Conservation (phyloP, 2,888 invertebrate species). For the Pandemis cinnamomeana region DNA sequence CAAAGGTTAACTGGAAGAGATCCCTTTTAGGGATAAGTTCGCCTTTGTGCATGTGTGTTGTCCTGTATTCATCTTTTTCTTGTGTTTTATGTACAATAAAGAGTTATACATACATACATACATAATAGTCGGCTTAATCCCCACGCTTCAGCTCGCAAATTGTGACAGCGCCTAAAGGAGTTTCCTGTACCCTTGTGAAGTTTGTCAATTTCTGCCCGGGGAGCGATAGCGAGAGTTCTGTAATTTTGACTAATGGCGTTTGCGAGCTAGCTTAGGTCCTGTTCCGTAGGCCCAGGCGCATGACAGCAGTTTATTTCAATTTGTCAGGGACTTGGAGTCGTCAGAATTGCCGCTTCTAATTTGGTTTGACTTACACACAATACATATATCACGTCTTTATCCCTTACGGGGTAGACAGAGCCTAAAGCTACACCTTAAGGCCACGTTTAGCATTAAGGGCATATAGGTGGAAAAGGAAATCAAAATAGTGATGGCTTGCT, state of each 20-base stretch:
- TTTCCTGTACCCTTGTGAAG: conserved; percentile 66
- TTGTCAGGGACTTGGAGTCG: conserved; percentile 2
- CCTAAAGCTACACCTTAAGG: no score
- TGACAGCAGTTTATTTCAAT: conserved; percentile 28
- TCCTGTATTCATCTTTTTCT: no score
- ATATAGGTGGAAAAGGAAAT: no score
- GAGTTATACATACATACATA: no score
- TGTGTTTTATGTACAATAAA: no score
- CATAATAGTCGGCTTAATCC: background rate
- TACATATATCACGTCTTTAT: no score
- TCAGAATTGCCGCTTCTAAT: background rate
- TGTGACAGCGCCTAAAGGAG: conserved; percentile 51
- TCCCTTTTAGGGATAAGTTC: no score
- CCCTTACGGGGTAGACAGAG: no score
- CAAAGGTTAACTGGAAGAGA: no score
- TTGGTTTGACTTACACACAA: background rate
- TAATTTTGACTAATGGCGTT: conserved; percentile 81
- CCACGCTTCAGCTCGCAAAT: conserved; percentile 43
- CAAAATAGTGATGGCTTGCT: no score
- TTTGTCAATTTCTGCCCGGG: conserved; percentile 77
- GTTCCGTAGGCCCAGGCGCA: conserved; percentile 43
- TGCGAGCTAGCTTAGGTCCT: conserved; percentile 51
- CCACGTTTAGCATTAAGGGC: no score
- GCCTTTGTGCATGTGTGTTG: no score
- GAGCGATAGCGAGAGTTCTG: conserved; percentile 75